Conservation (phyloP, 2,113 vertebrate species). For the Ginglymostoma cirratum region DNA sequence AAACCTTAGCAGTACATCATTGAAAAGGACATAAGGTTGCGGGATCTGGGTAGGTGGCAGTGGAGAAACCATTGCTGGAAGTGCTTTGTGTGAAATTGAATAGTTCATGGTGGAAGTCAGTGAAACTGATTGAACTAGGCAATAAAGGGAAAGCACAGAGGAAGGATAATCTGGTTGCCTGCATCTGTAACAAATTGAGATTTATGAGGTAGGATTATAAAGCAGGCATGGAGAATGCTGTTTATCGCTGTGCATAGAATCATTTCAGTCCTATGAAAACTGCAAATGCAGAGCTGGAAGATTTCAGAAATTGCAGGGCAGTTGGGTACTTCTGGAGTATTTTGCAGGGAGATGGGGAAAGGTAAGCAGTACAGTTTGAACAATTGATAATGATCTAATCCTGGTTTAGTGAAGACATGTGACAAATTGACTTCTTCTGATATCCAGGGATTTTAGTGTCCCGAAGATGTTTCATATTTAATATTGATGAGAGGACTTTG, state of each 20-base stretch:
- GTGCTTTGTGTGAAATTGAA: not conserved
- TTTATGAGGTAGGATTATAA: not conserved
- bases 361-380: not conserved
- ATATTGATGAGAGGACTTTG: no score
- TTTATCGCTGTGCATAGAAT: not conserved
- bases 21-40: not conserved
- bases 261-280: not conserved
- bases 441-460: no score
- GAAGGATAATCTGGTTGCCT: not conserved
- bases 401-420: no score
- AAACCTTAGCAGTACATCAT: not conserved
- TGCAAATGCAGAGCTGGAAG: not conserved
- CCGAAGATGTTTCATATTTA: no score
- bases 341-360: not conserved
- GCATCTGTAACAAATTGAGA: not conserved
- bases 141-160: not conserved
- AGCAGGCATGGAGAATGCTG: not conserved
- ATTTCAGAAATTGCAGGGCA: not conserved
- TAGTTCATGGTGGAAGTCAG: not conserved
- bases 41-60: not conserved
- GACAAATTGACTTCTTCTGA: no score
- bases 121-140: not conserved
- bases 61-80: not conserved
- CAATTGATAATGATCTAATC: no score
- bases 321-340: not conserved